Base-by-base conservation (phyloP, 2,888 invertebrate species). In the Dasypogon diadema region DNA sequence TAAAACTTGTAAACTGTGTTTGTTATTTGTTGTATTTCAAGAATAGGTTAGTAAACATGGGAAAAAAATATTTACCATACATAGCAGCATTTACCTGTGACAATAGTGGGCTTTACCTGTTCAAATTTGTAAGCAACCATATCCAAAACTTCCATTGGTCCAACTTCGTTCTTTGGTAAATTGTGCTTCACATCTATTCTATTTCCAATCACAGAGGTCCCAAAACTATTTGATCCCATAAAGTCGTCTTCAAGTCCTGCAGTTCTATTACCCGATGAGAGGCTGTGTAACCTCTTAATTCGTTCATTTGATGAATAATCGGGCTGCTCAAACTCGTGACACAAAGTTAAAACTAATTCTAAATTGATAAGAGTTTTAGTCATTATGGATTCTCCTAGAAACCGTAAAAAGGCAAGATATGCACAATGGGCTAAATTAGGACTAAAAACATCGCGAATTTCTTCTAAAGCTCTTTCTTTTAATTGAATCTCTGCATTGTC, bases 191-290 rank as follows among this genome's bases (percentile, higher is more conserved):
- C 90, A 81, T 96, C 94, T 78, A 97, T 94, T 81, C 96, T 89
- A 85, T 97, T 97, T 22, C 97, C 96, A 34, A 95, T 90, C 3
- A 96, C 87, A 2, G 93, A 94, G 75, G 93, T 93, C 0, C 95
- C 95, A 84, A 96, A 93, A 81, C 92, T 93, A 76, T 90, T 90
- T 0, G 90, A 89, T 21, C 87, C 87, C 1, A 80, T 76, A 10
- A 77, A 76, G 0, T 80, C 77, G 18, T 78, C 77, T 3, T 77
- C 76, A 4, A 18, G 16, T 22, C 60, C 76, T 24, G 18, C 42
- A 16, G 24, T 18, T 42, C 37, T 30, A 72, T 21, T 24, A 1
- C 30, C 37, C 5, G 14, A 46, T 34, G 65, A 72, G 21, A 56
- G 46, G 72, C 21, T 75, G 21, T 51, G 51, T 14, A 70, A 56